phyloP scores from a whole-genome alignment of 2,888 invertebrate species.

The Saturnia pavonia region DNA sequence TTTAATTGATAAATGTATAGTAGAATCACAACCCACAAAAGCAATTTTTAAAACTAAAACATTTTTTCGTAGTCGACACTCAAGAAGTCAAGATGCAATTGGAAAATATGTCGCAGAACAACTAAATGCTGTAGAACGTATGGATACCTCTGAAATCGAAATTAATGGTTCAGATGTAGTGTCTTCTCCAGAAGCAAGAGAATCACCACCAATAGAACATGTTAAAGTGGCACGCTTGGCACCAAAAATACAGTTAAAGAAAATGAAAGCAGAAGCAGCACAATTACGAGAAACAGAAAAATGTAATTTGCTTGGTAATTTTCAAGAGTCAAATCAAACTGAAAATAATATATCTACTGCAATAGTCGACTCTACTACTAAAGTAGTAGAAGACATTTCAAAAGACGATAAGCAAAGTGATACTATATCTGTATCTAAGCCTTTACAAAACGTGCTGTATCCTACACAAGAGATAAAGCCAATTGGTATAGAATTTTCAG shows the following conservation, averaged over 20 bases:
- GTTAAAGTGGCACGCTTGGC: slow-evolving; percentile 80
- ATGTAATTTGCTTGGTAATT: slow-evolving; percentile 35
- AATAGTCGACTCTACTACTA: slow-evolving; percentile 25
- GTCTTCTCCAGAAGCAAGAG: slow-evolving; percentile 66
- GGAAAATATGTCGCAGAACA: slow-evolving; percentile 79
- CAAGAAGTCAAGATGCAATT: slow-evolving; percentile 78
- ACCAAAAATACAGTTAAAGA: slow-evolving; percentile 78
- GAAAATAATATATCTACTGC: slow-evolving; percentile 33
- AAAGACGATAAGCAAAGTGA: slow-evolving; percentile 26
- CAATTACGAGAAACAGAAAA: slow-evolving; percentile 60
- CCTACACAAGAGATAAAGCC: slow-evolving; percentile 65
- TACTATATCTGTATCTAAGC: slow-evolving; percentile 18
- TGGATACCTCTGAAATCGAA: slow-evolving; percentile 67
- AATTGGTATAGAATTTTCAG: slow-evolving; percentile 40
- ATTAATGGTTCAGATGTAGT: slow-evolving; percentile 66
- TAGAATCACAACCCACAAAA: slow-evolving; percentile 57
- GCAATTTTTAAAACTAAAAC: slow-evolving; percentile 81
- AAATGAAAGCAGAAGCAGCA: slow-evolving; percentile 75
- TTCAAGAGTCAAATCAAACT: slow-evolving; percentile 32
- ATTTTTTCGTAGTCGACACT: slow-evolving; percentile 80
- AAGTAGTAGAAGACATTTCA: slow-evolving; percentile 25
- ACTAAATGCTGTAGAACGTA: slow-evolving; percentile 70
- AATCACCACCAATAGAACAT: slow-evolving; percentile 73
- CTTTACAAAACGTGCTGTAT: slow-evolving; percentile 52
- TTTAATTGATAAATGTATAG: slow-evolving; percentile 42